Conservation (phyloP, 2,888 invertebrate genomes). For the Protodeltote pygarga region DNA sequence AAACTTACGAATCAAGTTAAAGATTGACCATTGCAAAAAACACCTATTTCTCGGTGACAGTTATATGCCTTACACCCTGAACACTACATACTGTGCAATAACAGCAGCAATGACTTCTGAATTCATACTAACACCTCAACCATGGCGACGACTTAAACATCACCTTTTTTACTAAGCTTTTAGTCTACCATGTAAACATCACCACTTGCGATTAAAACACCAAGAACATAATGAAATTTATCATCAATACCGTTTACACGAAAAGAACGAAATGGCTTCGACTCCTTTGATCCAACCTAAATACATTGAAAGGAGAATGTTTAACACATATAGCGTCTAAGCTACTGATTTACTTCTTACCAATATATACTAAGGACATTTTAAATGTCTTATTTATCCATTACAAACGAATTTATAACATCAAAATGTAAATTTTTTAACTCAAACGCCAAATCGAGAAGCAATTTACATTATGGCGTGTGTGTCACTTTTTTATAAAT, state of each 20-base stretch:
- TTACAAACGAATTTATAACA: constrained; percentile 69
- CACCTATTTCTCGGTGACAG: constrained; percentile 67
- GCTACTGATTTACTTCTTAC: constrained; percentile 69
- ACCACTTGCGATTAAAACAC: constrained; percentile 45
- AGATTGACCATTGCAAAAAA: constrained; percentile 20
- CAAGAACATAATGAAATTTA: constrained; percentile 55
- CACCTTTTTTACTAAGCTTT: constrained; percentile 58
- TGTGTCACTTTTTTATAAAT: constrained; percentile 83
- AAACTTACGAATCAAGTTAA: constrained; percentile 2
- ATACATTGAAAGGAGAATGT: constrained; percentile 62
- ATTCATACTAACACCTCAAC: constrained; percentile 74
- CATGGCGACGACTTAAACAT: constrained; percentile 77
- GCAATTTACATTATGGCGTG: constrained; percentile 87
- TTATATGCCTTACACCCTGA: constrained; percentile 72
- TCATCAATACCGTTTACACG: constrained; percentile 65
- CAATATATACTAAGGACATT: constrained; percentile 80
- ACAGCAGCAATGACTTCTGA: constrained; percentile 75
- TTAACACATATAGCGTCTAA: constrained; percentile 48
- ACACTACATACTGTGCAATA: constrained; percentile 72
- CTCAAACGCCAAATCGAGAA: constrained; percentile 84
- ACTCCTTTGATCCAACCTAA: constrained; percentile 81
- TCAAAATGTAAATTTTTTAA: constrained; percentile 77
- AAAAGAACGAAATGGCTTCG: constrained; percentile 82
- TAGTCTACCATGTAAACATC: constrained; percentile 47
- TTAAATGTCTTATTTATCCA: constrained; percentile 75